Evolutionary conservation across 2,113 vertebrate species (phyloP), one percentile per base, ranked within the genome.

Genomic region (Xyrauchen texanus): DNA sequence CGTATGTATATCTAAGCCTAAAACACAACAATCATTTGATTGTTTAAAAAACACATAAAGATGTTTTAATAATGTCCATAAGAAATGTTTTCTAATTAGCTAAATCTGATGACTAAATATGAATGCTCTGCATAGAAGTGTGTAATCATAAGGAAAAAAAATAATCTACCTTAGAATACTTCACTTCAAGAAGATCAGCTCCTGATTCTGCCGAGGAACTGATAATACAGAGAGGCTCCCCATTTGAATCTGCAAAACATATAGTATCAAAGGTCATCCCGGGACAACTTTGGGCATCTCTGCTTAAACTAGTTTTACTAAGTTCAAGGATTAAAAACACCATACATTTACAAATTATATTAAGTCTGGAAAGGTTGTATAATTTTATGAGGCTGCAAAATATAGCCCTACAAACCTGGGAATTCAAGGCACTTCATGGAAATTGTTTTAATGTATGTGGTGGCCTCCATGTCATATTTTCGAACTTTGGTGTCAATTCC

Each of bases 171-270:
- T 96, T 97, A 82, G 92, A 88, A 55, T 95, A 95, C 76, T 96
- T 91, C 87, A 98, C 94, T 93, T 95, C 97, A 62, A 99, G 90
- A 79, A 99, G 95, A n/a, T 95, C 95, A 12, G 93, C 88, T 62
- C 92, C 93, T 46, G 93, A 90, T 8, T 91, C 83, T 73, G 91
- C 93, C 2, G 94, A 95, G 15, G 96, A 97, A 82, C 92, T 94
- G 82, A 99, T 85, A 79, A 98, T 90, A 82, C 90, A 92, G 79
- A 98, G 86, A 0, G 95, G 93, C 34, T 92, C 89, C 21, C 93
- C 95, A 53, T 81, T 88, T 0, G 89, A 87, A 79, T 96, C 97
- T 98, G 77, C 3, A 53, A 58, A 70, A n/a, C 46, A 76, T 47
- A 9, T 13, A 47, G 44, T 60, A 34, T 34, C 21, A 34, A 34